Conservation (phyloP, 2,797 vertebrate genomes). For the Dicrostonyx torquatus region DNA sequence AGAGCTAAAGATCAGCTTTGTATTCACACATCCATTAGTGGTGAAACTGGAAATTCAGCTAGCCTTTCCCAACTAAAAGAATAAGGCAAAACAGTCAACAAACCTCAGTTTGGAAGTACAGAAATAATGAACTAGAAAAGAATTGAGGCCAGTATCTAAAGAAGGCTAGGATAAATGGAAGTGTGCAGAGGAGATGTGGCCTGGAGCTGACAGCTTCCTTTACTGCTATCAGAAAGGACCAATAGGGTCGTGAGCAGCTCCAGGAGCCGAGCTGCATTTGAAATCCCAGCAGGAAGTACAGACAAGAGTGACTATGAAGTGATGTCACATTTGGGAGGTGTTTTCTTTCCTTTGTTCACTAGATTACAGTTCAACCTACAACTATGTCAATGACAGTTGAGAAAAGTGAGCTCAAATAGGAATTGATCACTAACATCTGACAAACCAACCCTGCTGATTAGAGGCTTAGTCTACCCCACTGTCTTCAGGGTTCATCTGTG, state of each 20-base stretch:
- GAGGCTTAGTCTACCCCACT: not conserved
- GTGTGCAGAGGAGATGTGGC: accelerated
- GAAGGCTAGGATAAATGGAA: not conserved
- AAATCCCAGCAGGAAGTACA: not conserved
- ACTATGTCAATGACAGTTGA: not conserved
- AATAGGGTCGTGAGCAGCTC: not conserved
- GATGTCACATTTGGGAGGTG: not conserved
- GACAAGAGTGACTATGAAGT: not conserved
- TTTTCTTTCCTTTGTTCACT: not conserved
- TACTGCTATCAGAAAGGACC: not conserved
- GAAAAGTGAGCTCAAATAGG: not conserved
- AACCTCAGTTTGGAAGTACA: not conserved
- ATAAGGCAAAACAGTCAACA: not conserved
- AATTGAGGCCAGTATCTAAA: not conserved
- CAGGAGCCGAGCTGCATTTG: not conserved
- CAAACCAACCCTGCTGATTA: not conserved
- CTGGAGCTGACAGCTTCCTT: not conserved
- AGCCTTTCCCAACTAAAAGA: not conserved
- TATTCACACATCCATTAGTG: not conserved
- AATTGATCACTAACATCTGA: not conserved
- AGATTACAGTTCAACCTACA: not conserved
- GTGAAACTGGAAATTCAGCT: not conserved
- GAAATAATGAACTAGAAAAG: not conserved
- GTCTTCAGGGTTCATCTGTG: not conserved
- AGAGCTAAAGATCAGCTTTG: not conserved